phyloP scores from a whole-genome alignment of 2,113 vertebrate genomes.

The Urocolius indicus region DNA sequence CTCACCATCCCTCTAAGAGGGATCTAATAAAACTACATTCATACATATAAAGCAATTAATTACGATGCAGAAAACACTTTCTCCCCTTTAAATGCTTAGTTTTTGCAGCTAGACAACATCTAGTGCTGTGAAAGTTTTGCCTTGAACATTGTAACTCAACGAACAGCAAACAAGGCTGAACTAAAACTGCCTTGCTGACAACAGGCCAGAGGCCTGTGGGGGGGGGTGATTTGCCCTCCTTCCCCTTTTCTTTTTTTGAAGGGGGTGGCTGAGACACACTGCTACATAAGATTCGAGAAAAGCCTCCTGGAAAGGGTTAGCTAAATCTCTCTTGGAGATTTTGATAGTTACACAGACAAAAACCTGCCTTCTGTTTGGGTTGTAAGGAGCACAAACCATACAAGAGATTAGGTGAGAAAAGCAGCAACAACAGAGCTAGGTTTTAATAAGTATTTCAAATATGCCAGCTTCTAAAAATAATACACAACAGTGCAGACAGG shows the following conservation, averaged over 20 bases:
- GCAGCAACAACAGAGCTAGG: not conserved
- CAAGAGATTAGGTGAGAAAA: slow-evolving; percentile 30
- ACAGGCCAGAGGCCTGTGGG: not conserved
- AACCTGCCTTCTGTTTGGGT: not conserved
- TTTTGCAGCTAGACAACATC: not conserved
- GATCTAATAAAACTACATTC: not conserved
- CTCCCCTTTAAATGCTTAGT: not conserved
- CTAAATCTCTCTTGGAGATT: not conserved
- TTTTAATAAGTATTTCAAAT: slow-evolving; percentile 51
- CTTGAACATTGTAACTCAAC: not conserved
- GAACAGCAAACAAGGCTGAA: not conserved
- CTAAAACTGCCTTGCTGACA: not conserved
- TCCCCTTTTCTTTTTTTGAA: rapidly evolving
- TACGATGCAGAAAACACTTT: not conserved
- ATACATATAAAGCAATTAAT: not conserved
- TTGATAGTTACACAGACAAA: not conserved
- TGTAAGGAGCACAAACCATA: not conserved
- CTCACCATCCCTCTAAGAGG: not conserved
- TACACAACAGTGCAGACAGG: not conserved
- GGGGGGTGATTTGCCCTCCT: rapidly evolving
- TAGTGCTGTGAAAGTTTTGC: not conserved
- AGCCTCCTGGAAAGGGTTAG: not conserved
- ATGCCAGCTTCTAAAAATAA: slow-evolving; percentile 59
- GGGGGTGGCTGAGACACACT: not conserved
- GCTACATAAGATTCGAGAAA: not conserved